A percentile compares a stretch with the other conserved stretches of the same genome.
Conservation (phyloP, 2,797 vertebrate species). For the Helostoma temminkii region DNA sequence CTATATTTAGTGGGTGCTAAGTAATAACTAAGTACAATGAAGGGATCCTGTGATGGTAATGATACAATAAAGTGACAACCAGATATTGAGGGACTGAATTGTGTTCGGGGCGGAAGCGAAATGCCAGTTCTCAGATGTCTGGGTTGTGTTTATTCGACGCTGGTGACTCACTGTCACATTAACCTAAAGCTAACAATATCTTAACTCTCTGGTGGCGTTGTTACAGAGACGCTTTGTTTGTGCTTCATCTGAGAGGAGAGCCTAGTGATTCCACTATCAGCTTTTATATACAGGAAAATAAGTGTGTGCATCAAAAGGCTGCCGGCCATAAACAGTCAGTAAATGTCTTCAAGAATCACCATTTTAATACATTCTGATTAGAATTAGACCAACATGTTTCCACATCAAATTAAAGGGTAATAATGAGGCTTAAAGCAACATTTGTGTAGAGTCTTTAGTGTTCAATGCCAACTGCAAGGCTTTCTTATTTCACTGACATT, state of each 20-base stretch:
- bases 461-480: constrained; percentile 27
- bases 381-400: constrained; percentile 17
- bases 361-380: constrained; percentile 33
- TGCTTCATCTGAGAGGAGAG: constrained; percentile 6
- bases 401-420: constrained; percentile 48
- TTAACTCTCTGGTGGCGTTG: background rate
- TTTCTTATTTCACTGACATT: constrained; percentile 68
- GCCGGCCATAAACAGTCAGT: background rate
- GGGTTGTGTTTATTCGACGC: constrained; percentile 74
- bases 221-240: constrained; percentile 22
- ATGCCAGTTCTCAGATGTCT: constrained; percentile 74
- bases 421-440: constrained; percentile 39
- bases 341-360: constrained; percentile 3
- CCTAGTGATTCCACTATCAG: background rate
- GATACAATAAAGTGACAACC: constrained; percentile 81
- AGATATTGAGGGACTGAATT: constrained; percentile 83
- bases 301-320: background rate
- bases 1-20: constrained; percentile 85
- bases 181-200: constrained; percentile 60
- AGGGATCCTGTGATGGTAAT: constrained; percentile 80
- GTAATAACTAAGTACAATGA: constrained; percentile 83
- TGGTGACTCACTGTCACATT: constrained; percentile 65
- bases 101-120: constrained; percentile 66
- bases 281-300: background rate
- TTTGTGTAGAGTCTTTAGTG: constrained; percentile 43